These are phyloP conservation scores for Xenops minutus DNA, from an alignment of 2,797 vertebrate genomes.

Conservation along the genomic window DNA sequence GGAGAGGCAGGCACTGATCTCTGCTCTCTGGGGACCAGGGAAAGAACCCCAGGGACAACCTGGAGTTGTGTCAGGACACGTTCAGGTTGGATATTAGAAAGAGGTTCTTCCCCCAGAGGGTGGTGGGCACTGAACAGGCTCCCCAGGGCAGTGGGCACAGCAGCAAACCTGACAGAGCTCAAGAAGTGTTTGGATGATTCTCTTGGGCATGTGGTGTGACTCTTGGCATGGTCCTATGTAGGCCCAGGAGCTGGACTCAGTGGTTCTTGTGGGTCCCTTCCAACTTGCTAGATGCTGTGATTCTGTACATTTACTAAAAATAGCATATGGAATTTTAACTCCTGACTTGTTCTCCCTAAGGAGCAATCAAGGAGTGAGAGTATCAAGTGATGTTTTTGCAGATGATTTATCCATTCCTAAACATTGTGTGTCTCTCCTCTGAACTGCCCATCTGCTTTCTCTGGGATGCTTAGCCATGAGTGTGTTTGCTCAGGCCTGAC, in stretches of 20 bases:
- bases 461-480: not conserved
- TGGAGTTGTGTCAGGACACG: no score
- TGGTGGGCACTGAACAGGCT: no score
- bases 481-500: not conserved
- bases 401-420: not conserved
- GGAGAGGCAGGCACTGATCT: no score
- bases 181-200: not conserved
- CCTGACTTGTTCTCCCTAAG: not conserved
- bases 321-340: not conserved
- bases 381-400: not conserved
- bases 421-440: not conserved
- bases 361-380: not conserved
- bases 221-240: not conserved
- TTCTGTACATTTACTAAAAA: not conserved
- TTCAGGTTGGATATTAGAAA: no score
- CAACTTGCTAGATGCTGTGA: not conserved
- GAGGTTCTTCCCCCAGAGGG: no score
- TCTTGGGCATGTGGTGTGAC: not conserved
- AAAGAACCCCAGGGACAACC: no score
- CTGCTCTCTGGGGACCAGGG: no score
- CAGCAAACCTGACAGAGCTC: not conserved
- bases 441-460: not conserved
- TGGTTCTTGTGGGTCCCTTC: not conserved
- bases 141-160: no score
- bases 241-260: not conserved